A percentile compares a stretch with the other conserved stretches of the same genome.
Conservation (phyloP, 2,888 invertebrate species). For the Clitarchus hookeri region DNA sequence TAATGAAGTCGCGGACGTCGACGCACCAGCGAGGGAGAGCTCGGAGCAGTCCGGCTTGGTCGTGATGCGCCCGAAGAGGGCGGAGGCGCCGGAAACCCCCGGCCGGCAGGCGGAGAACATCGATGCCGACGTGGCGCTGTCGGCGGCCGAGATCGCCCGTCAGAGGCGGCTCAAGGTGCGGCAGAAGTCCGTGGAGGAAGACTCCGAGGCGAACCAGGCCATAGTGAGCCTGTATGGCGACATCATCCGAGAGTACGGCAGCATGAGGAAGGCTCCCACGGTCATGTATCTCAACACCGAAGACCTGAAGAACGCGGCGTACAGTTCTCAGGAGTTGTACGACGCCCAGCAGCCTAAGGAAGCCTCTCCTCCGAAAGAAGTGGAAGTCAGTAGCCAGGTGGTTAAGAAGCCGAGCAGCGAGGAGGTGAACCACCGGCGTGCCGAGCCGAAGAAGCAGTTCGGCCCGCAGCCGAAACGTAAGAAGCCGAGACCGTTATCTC, state of each 20-base stretch:
- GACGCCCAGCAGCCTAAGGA: neutral
- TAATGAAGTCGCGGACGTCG: neutral
- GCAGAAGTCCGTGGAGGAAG: conserved; percentile 52
- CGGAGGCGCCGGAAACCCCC: conserved; percentile 21
- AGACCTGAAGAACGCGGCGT: conserved; percentile 64
- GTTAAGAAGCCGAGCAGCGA: neutral
- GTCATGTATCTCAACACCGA: conserved; percentile 65
- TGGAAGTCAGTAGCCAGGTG: neutral
- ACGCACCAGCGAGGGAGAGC: neutral
- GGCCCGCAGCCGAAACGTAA: conserved; percentile 15
- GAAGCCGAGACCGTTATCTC: neutral
- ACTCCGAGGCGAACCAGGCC: conserved; percentile 68
- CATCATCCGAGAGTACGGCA: conserved; percentile 74
- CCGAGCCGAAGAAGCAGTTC: conserved; percentile 2
- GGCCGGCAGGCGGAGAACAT: conserved; percentile 31
- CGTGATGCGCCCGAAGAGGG: conserved; percentile 10
- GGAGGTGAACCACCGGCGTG: neutral
- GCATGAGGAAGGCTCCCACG: conserved; percentile 60
- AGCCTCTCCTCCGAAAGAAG: neutral
- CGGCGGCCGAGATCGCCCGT: conserved; percentile 52
- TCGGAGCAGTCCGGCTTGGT: neutral
- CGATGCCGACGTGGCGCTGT: conserved; percentile 42
- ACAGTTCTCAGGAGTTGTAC: conserved; percentile 53
- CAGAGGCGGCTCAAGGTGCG: conserved; percentile 51
- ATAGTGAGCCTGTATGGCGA: conserved; percentile 81